phyloP scores from a whole-genome alignment of 2,113 vertebrate genomes.

The Urocynchramus pylzowi region DNA sequence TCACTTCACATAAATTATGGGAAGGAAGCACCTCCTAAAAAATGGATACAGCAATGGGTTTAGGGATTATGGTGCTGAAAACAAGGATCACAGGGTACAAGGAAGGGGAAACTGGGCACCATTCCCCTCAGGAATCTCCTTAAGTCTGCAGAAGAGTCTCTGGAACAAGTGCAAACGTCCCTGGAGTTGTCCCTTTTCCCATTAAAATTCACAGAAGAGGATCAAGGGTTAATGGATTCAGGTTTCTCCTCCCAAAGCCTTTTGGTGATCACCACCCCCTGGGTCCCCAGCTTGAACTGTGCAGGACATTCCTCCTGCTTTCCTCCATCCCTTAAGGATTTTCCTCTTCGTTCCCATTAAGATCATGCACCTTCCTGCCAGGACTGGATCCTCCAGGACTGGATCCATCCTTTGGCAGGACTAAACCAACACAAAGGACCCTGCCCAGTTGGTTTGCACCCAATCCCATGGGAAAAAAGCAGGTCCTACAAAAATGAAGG shows the following conservation, averaged over 20 bases:
- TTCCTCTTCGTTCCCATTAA: background rate
- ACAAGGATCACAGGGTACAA: background rate
- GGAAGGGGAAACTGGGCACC: background rate
- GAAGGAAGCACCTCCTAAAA: background rate
- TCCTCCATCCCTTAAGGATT: background rate
- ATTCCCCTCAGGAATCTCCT: background rate
- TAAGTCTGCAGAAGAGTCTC: background rate
- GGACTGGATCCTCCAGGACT: background rate
- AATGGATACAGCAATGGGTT: rapidly evolving
- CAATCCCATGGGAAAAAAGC: background rate
- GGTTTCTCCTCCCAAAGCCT: background rate
- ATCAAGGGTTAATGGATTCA: background rate
- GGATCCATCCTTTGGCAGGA: background rate
- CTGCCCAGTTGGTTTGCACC: background rate
- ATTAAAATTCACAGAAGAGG: rapidly evolving
- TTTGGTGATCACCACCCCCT: background rate
- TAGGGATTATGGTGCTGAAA: background rate
- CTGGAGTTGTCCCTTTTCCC: background rate
- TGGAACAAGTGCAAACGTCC: background rate
- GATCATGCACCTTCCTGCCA: rapidly evolving
- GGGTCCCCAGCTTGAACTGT: rapidly evolving
- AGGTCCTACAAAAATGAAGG: background rate
- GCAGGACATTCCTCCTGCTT: background rate
- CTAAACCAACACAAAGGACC: background rate
- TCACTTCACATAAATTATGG: background rate